A percentile compares a stretch with the other conserved stretches of the same genome.
These are phyloP conservation scores for Huso huso DNA, from an alignment of 2,797 vertebrate species.

Conservation along the genomic window DNA sequence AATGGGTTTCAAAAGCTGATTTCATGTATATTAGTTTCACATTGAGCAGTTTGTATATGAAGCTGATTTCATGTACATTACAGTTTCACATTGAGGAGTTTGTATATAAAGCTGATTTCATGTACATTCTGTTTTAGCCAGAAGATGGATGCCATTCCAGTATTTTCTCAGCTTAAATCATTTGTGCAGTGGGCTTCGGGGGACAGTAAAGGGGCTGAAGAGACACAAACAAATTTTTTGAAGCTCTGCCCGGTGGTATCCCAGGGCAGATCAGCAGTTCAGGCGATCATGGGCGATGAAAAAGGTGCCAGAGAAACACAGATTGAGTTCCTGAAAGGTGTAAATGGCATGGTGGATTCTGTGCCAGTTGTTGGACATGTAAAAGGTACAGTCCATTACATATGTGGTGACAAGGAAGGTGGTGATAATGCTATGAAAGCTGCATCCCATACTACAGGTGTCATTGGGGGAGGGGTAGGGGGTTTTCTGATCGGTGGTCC, in stretches of 20 bases:
- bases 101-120: too few species aligned
- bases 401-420: constrained; percentile 1
- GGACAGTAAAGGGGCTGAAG: not conserved
- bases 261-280: not conserved
- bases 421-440: constrained; percentile 1
- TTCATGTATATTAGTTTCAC: too few species aligned
- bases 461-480: not conserved
- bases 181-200: not conserved
- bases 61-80: too few species aligned
- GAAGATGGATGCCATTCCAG: constrained; percentile 2
- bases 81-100: too few species aligned
- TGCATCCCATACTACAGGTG: not conserved
- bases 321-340: not conserved
- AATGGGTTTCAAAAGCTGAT: too few species aligned
- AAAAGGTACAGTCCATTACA: not conserved
- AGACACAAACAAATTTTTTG: not conserved
- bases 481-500: not conserved
- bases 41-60: too few species aligned
- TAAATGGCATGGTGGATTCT: not conserved
- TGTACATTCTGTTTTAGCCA: not conserved
- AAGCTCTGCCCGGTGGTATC: not conserved
- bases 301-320: constrained; percentile 1
- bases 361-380: constrained; percentile 1
- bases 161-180: not conserved
- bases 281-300: not conserved